phyloP scores from a whole-genome alignment of 2,113 vertebrate genomes.

The Tyrannus savana region DNA sequence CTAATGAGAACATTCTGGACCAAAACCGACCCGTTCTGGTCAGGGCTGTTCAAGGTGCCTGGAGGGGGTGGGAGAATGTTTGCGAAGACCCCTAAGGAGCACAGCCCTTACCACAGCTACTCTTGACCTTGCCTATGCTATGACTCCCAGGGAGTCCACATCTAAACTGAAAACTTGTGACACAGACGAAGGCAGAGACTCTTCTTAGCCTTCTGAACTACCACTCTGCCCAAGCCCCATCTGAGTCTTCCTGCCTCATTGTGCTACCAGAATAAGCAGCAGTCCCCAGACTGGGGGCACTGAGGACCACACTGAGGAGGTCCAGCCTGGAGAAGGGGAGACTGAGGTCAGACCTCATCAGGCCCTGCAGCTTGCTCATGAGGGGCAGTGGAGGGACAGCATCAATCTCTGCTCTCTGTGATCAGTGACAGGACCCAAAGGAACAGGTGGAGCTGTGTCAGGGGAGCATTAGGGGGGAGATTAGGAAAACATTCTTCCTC shows the following conservation, averaged over 20 bases:
- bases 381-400: background rate
- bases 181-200: background rate
- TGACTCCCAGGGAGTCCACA: background rate
- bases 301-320: rapidly evolving
- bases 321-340: background rate
- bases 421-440: background rate
- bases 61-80: background rate
- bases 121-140: background rate
- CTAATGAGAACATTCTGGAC: background rate
- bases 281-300: background rate
- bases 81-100: background rate
- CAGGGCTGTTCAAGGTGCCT: background rate
- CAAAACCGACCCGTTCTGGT: background rate
- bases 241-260: background rate
- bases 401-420: background rate
- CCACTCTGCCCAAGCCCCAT: background rate
- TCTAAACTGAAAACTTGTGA: background rate
- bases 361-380: background rate
- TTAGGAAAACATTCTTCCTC: background rate
- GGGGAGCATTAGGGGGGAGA: rapidly evolving
- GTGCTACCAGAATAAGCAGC: background rate
- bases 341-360: background rate
- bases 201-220: background rate
- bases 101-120: background rate
- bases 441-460: background rate